phyloP scores from a whole-genome alignment of 2,797 vertebrate genomes.

The Chromobotia macracanthus region DNA sequence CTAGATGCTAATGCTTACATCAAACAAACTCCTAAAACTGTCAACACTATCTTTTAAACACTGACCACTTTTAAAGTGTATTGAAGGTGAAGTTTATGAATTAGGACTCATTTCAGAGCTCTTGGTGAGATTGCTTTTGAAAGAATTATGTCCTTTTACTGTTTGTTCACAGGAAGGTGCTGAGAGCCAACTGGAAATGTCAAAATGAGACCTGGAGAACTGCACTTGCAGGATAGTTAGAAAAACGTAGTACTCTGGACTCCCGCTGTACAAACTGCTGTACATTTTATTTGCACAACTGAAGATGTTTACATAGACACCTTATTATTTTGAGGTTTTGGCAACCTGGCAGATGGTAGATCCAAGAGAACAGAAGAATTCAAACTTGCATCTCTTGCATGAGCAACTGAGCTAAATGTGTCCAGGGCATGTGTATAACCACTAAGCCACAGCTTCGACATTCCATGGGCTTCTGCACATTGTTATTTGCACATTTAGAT shows the following conservation, averaged over 20 bases:
- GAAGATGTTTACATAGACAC: neutral
- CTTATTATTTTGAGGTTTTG: conserved; percentile 1
- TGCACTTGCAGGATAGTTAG: neutral
- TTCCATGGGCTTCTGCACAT: neutral
- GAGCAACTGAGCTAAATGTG: neutral
- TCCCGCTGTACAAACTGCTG: neutral
- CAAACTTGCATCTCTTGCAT: neutral
- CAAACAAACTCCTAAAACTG: too few species aligned
- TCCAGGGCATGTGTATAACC: neutral
- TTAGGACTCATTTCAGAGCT: neutral
- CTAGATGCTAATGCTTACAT: too few species aligned
- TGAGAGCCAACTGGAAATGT: neutral
- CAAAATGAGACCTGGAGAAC: neutral
- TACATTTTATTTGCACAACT: neutral
- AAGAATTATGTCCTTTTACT: neutral
- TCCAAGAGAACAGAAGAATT: neutral
- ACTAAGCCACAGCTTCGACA: neutral
- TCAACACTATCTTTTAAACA: too few species aligned
- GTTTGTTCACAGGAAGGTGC: conserved; percentile 43
- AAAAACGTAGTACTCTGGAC: neutral
- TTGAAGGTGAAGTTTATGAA: neutral
- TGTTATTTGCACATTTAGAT: neutral
- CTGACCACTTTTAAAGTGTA: neutral
- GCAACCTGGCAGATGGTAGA: neutral
- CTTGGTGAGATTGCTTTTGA: neutral